A percentile compares a stretch with the other conserved stretches of the same genome.
Evolutionary conservation across 2,113 vertebrate species (phyloP).

Genomic region (Picathartes gymnocephalus): DNA sequence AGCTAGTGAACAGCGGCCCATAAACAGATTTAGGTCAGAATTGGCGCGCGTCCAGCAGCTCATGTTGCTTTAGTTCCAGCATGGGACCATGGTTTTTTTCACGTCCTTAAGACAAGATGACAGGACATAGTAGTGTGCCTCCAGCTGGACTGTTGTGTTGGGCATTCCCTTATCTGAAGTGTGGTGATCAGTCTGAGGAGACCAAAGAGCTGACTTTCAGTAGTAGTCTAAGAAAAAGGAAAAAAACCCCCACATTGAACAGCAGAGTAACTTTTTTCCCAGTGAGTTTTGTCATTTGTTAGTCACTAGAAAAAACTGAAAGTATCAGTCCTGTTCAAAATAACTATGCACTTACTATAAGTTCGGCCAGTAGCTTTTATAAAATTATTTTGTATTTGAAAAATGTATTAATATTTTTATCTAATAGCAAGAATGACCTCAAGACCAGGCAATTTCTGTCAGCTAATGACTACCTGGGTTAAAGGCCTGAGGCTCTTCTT

Average conservation of each 20-base stretch:
- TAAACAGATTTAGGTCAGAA: background rate
- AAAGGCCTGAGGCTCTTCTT: constrained; percentile 10
- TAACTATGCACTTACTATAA: background rate
- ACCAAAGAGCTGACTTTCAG: background rate
- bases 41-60: background rate
- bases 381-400: constrained; percentile 54
- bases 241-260: background rate
- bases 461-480: constrained; percentile 50
- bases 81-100: background rate
- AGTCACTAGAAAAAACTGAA: background rate
- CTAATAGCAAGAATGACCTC: constrained; percentile 48
- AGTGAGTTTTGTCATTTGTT: background rate
- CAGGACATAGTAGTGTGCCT: background rate
- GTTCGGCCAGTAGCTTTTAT: background rate
- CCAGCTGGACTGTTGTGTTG: background rate
- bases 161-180: background rate
- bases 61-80: background rate
- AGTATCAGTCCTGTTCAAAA: background rate
- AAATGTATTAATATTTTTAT: constrained; percentile 3
- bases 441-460: constrained; percentile 59
- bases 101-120: background rate
- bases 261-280: background rate
- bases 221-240: background rate
- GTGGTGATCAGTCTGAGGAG: background rate
- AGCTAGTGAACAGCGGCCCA: background rate